These are phyloP conservation scores for Drusus annulatus DNA, from an alignment of 1,140 invertebrate species.

Conservation along the genomic window DNA sequence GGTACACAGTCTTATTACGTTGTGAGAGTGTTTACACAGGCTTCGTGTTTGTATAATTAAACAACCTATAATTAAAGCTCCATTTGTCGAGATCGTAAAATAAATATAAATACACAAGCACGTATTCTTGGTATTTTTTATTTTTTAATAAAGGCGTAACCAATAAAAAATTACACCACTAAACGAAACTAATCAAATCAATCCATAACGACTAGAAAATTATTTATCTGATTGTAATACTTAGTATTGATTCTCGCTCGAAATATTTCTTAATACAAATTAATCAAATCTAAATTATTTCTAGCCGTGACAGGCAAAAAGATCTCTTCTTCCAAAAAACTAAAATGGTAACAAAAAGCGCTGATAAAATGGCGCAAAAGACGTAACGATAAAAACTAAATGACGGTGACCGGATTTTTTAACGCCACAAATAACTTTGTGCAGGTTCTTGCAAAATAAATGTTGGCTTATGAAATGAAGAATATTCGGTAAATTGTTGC, in stretches of 20 bases:
- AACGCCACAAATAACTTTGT: not conserved
- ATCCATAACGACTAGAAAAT: too few species aligned
- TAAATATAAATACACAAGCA: too few species aligned
- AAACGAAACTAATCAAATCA: too few species aligned
- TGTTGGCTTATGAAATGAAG: too few species aligned
- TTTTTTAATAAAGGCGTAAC: not conserved
- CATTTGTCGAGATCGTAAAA: too few species aligned
- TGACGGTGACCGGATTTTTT: conserved; percentile 9
- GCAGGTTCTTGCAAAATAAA: too few species aligned
- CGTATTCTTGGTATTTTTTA: too few species aligned
- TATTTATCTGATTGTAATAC: not conserved
- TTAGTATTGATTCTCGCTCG: not conserved
- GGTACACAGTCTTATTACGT: too few species aligned
- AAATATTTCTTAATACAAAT: not conserved
- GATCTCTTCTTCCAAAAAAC: conserved; percentile 6
- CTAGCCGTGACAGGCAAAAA: conserved; percentile 14
- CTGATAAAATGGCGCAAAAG: conserved; percentile 2
- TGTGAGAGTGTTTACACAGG: too few species aligned
- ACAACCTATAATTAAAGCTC: too few species aligned
- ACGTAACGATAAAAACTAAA: not conserved
- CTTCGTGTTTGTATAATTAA: too few species aligned
- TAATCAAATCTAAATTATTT: conserved; percentile 12
- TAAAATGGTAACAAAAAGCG: not conserved
- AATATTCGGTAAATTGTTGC: too few species aligned
- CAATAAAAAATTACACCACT: not conserved